These are phyloP conservation scores for Melieria crassipennis DNA, from an alignment of 2,888 invertebrate species.

Conservation along the genomic window DNA sequence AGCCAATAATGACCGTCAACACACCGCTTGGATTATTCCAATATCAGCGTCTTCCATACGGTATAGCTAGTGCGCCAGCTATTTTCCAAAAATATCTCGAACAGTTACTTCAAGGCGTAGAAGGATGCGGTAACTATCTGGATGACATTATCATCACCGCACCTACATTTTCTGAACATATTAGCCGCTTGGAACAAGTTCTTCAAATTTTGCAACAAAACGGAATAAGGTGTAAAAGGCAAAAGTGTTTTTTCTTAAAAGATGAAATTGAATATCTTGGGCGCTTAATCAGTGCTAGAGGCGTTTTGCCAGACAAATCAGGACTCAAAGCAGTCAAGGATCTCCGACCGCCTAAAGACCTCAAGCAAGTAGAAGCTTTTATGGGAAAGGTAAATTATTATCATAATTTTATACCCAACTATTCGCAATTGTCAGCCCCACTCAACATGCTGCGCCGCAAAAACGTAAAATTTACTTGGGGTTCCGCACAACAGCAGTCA, in stretches of 20 bases:
- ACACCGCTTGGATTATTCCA: slow-evolving; percentile 39
- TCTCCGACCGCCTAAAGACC: too few species aligned
- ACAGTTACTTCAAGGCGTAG: slow-evolving; percentile 35
- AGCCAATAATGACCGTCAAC: slow-evolving; percentile 29
- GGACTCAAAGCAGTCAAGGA: too few species aligned
- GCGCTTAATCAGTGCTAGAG: too few species aligned
- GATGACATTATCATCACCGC: slow-evolving; percentile 53
- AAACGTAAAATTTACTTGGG: slow-evolving; percentile 38
- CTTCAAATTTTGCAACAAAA: slow-evolving; percentile 39
- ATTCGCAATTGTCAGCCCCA: too few species aligned
- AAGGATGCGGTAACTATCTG: slow-evolving; percentile 44
- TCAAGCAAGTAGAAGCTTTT: too few species aligned
- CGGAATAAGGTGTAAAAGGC: slow-evolving; percentile 43
- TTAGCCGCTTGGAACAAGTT: slow-evolving; percentile 24
- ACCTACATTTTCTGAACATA: slow-evolving; percentile 40
- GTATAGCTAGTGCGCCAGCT: slow-evolving; percentile 37
- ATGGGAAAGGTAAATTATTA: too few species aligned
- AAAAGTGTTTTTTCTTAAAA: neutral
- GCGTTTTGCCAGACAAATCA: too few species aligned
- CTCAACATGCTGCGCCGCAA: slow-evolving; percentile 34
- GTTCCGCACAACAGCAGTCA: slow-evolving; percentile 14
- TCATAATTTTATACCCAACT: too few species aligned
- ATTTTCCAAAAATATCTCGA: slow-evolving; percentile 39
- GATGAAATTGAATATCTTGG: too few species aligned
- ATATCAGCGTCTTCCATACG: slow-evolving; percentile 38